Percentiles rank a stretch among this genome's conserved stretches.
phyloP scores from a whole-genome alignment of 1,140 invertebrate species.

The Dysdera silvatica region DNA sequence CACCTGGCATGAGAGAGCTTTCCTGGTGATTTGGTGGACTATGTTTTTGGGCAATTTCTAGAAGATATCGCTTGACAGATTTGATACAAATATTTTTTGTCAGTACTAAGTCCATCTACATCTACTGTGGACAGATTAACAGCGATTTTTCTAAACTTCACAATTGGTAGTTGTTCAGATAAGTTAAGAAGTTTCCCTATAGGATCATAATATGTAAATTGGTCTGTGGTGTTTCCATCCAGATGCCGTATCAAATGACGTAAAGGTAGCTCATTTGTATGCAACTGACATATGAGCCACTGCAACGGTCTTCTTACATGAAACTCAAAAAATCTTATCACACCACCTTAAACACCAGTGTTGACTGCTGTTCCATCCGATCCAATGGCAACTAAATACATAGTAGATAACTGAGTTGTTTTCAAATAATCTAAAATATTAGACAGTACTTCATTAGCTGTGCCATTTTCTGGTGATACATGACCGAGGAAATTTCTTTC shows the following conservation, averaged over 20 bases:
- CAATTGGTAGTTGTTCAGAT: background rate
- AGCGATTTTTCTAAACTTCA: background rate
- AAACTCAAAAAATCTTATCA: background rate
- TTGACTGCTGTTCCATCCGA: background rate
- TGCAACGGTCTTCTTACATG: background rate
- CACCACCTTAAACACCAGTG: background rate
- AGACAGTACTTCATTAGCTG: no score
- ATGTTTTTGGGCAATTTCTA: background rate
- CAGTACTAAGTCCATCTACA: background rate
- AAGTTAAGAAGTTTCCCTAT: background rate
- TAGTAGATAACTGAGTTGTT: no score
- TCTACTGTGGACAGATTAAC: background rate
- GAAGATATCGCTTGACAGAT: background rate
- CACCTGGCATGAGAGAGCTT: background rate
- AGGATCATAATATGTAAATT: no score
- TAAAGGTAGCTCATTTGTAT: background rate
- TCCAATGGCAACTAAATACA: background rate
- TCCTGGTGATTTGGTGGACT: background rate
- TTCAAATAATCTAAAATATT: no score
- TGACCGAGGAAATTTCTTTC: no score
- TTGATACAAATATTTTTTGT: slow-evolving; percentile 3
- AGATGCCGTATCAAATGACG: background rate
- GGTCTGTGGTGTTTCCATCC: background rate
- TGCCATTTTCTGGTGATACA: no score
- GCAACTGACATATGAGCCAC: background rate